phyloP scores from a whole-genome alignment of 2,888 invertebrate species.

The Macrophya alboannulata region DNA sequence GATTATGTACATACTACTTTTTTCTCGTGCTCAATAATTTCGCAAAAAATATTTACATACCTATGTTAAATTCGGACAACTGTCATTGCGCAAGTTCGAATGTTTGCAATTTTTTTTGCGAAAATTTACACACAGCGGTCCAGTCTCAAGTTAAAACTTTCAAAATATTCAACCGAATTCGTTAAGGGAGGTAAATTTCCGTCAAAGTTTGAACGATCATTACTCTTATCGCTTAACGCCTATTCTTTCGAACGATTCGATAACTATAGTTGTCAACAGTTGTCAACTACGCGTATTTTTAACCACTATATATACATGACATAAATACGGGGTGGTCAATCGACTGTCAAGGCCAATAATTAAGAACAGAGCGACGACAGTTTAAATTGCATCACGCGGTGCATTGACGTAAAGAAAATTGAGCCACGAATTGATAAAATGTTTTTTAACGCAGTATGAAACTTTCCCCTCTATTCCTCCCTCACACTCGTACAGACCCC shows the following conservation, averaged over 20 bases:
- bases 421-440: neutral
- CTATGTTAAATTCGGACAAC: neutral
- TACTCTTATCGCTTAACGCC: neutral
- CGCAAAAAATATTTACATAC: too few relatives aligned
- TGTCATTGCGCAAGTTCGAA: neutral
- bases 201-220: neutral
- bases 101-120: neutral
- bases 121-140: neutral
- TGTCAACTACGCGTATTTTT: constrained; percentile 44
- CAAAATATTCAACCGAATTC: neutral
- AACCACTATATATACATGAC: neutral
- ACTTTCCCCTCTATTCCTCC: neutral
- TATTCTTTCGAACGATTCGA: neutral
- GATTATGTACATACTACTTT: neutral
- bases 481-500: neutral
- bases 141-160: neutral
- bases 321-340: constrained; percentile 3
- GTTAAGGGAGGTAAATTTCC: neutral
- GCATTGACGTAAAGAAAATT: neutral
- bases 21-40: neutral
- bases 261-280: constrained; percentile 24
- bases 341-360: constrained; percentile 39
- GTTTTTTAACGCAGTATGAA: neutral
- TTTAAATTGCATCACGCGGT: constrained; percentile 7
- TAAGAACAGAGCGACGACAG: neutral